phyloP scores from a whole-genome alignment of 1,140 invertebrate species.

The Spodoptera litura region DNA sequence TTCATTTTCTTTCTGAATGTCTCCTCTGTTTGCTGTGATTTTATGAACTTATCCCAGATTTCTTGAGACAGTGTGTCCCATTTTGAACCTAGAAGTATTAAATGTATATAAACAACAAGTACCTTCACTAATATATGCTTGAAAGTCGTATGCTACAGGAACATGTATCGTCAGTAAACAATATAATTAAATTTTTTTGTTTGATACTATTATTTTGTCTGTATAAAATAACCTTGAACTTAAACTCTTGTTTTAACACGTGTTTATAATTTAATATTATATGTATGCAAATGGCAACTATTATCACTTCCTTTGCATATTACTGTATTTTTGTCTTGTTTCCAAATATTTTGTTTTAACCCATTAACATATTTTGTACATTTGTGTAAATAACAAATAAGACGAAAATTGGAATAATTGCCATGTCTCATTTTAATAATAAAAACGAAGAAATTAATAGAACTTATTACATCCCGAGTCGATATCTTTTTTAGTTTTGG shows the following conservation, averaged over 20 bases:
- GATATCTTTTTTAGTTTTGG: neutral
- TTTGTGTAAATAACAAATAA: too few species aligned
- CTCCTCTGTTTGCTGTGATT: conserved; percentile 92
- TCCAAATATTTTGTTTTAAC: too few species aligned
- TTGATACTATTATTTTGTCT: neutral
- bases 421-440: too few species aligned
- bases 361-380: too few species aligned
- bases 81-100: conserved; percentile 80
- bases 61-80: conserved; percentile 90
- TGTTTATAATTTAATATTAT: too few species aligned
- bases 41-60: conserved; percentile 93
- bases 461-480: neutral
- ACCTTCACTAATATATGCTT: too few species aligned
- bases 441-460: too few species aligned
- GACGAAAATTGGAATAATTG: too few species aligned
- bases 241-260: neutral
- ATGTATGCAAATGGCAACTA: neutral
- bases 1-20: conserved; percentile 93
- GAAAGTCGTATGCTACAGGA: too few species aligned
- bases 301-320: neutral
- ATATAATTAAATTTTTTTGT: too few species aligned
- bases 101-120: neutral
- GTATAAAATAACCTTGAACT: conserved; percentile 13
- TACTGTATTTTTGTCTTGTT: too few species aligned
- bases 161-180: too few species aligned